Conservation (phyloP, 2,888 invertebrate genomes). For the Caenorhabditis wallacei region DNA sequence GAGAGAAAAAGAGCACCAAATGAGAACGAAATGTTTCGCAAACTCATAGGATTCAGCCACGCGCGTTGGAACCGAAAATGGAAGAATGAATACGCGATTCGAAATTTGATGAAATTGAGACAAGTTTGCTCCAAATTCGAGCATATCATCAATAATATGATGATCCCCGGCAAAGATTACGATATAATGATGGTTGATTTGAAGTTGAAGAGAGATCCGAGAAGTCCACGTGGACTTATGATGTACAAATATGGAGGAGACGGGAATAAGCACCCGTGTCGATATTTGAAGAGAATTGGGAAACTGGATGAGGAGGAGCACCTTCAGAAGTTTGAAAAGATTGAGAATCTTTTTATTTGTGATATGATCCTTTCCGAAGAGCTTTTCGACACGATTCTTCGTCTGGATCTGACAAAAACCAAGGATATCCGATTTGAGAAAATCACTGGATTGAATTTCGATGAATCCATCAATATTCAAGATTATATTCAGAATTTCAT, state of each 20-base stretch:
- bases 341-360: slow-evolving; percentile 13
- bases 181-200: slow-evolving; percentile 15
- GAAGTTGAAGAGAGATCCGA: slow-evolving; percentile 10
- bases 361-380: slow-evolving; percentile 21
- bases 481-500: slow-evolving; percentile 18
- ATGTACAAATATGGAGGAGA: slow-evolving; percentile 38
- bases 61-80: background rate
- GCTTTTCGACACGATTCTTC: slow-evolving; percentile 17
- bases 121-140: slow-evolving; percentile 29
- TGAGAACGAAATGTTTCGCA: too few relatives aligned
- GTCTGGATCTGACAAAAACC: slow-evolving; percentile 2
- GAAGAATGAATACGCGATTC: slow-evolving; percentile 11
- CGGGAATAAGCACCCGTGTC: slow-evolving; percentile 7
- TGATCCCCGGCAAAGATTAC: slow-evolving; percentile 23
- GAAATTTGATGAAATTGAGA: slow-evolving; percentile 38
- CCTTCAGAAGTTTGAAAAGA: slow-evolving; percentile 29
- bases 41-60: background rate
- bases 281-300: slow-evolving; percentile 14
- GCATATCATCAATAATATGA: slow-evolving; percentile 17
- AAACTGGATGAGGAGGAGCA: slow-evolving; percentile 34
- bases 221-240: background rate
- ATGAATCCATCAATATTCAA: background rate
- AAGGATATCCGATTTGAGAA: slow-evolving; percentile 20
- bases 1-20: too few relatives aligned
- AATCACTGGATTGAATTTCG: slow-evolving; percentile 9